Evolutionary conservation across 23 tunicate genomes (phyloP).

Genomic region (Ciona savignyi): DNA sequence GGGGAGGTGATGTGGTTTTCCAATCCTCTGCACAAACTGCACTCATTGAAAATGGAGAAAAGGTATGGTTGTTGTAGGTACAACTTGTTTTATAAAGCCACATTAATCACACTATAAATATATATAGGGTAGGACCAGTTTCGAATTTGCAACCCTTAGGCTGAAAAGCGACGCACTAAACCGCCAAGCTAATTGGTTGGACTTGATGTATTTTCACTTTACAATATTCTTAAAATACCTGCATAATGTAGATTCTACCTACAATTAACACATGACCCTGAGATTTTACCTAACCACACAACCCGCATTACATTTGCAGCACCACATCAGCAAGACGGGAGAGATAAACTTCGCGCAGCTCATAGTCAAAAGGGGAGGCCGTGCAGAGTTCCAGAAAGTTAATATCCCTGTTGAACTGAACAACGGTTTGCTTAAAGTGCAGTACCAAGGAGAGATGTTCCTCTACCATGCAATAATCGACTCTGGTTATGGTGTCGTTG

Average conservation of each 20-base stretch:
- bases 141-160: no score
- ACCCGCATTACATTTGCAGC: no score
- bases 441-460: conserved; percentile 23
- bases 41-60: conserved; percentile 16
- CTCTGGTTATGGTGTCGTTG: conserved; percentile 24
- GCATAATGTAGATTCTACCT: no score
- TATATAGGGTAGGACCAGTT: no score
- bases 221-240: no score
- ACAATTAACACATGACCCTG: no score
- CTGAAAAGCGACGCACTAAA: no score
- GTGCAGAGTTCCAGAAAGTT: conserved; percentile 10
- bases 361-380: conserved; percentile 2
- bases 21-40: conserved; percentile 15
- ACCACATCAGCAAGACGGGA: conserved; percentile 3
- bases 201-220: no score
- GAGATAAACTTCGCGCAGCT: conserved; percentile 2
- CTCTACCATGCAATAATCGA: conserved; percentile 12
- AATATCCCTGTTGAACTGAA: conserved; percentile 6
- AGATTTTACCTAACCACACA: no score
- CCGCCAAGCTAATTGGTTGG: no score
- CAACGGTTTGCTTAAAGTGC: conserved; percentile 17
- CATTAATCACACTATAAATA: neutral
- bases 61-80: neutral
- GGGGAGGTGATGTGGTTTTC: conserved; percentile 24
- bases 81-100: neutral